These are phyloP conservation scores for Liposcelis brunnea DNA, from an alignment of 2,888 invertebrate genomes.

Conservation along the genomic window DNA sequence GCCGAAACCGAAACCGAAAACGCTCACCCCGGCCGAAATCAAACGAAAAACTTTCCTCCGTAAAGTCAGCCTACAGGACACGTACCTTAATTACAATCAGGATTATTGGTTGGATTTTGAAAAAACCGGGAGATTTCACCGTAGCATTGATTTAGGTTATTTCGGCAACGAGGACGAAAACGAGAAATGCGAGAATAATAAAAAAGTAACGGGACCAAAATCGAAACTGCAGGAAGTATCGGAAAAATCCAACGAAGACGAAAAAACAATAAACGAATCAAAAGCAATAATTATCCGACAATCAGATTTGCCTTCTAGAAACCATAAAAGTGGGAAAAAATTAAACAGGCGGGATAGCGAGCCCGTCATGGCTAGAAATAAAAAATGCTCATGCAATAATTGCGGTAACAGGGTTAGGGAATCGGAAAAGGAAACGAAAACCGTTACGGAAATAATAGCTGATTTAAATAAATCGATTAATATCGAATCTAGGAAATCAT, in stretches of 20 bases:
- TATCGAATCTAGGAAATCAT: not conserved
- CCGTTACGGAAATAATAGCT: not conserved
- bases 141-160: not conserved
- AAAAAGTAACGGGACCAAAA: constrained; percentile 2
- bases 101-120: constrained; percentile 6
- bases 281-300: not conserved
- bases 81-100: constrained; percentile 6
- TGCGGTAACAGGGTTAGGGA: not conserved
- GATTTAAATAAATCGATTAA: not conserved
- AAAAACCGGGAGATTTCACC: not conserved
- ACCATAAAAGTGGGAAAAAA: not conserved
- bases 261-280: not conserved
- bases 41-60: constrained; percentile 6
- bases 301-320: constrained; percentile 7
- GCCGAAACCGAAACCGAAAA: not conserved
- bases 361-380: not conserved
- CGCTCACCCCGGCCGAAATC: not conserved
- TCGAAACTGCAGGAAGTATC: not conserved
- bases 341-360: constrained; percentile 1
- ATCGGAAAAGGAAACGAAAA: not conserved
- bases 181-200: not conserved
- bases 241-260: too few species aligned
- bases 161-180: not conserved
- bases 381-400: constrained; percentile 6
- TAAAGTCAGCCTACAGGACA: constrained; percentile 5